A percentile compares a stretch with the other conserved stretches of the same genome.
phyloP scores from a whole-genome alignment of 92 coral and sea anemone species.

The Porites evermanni region DNA sequence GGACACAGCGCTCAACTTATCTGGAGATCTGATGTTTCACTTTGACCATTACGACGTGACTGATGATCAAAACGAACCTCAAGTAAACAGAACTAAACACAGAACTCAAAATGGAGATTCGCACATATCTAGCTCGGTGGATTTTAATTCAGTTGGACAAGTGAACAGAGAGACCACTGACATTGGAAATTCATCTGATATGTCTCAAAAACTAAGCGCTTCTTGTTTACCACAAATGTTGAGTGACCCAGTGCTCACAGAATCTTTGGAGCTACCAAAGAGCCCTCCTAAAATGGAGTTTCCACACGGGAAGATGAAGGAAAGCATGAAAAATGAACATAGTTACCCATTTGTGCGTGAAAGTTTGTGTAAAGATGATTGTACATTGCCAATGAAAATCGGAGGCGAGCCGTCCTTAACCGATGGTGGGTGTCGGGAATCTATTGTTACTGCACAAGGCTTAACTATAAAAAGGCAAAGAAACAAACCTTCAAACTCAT shows the following conservation, averaged over 20 bases:
- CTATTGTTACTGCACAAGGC: neutral
- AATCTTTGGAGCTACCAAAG: neutral
- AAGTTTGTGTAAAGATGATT: neutral
- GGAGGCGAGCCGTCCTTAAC: neutral
- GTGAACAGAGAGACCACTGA: neutral
- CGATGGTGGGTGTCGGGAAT: neutral
- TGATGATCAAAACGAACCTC: neutral
- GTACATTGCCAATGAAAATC: neutral
- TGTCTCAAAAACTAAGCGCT: neutral
- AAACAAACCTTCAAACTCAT: no score
- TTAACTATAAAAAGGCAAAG: no score
- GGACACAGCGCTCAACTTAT: neutral
- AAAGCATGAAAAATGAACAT: neutral
- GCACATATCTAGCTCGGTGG: neutral
- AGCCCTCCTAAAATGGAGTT: neutral
- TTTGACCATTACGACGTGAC: neutral
- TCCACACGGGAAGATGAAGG: neutral
- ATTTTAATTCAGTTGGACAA: neutral
- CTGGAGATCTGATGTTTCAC: constrained; percentile 13
- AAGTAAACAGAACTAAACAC: neutral
- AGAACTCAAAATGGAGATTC: neutral
- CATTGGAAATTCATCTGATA: neutral
- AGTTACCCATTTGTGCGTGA: neutral
- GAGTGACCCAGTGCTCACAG: neutral
- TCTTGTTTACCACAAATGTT: neutral